Base-by-base conservation (phyloP, 2,113 vertebrate genomes). In the Apodemus speciosus region DNA sequence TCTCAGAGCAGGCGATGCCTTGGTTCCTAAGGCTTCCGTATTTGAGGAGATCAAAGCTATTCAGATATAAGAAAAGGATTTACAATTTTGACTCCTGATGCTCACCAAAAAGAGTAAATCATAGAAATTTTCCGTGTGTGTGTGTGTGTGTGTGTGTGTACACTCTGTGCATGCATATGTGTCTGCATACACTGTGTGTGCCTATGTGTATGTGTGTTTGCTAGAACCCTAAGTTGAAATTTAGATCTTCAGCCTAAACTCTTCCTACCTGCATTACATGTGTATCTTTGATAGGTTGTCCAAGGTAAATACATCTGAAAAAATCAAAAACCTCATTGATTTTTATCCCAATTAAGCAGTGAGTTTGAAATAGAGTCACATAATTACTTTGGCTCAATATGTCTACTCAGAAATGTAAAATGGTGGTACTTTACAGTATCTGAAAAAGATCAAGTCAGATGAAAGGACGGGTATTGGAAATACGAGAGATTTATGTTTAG, bases 361-460 rank as follows among this genome's bases (percentile, higher is more conserved):
- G 30, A 87, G n/a, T 71, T 62, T 86, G 38, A 92, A 89, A 13
- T 25, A 79, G 88, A 85, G 75, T 84, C 76, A 72, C 30, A 35
- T 64, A 66, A 64, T 86, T 73, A 80, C 40, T 84, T 68, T 60
- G 23, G n/a, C 53, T 94, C 71, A 60, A 10, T 58, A 2, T 66
- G 35, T 72, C 87, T 49, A 91, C n/a, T 49, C 38, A 62, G 71
- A 83, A 81, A 91, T 51, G 32, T 15, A 66, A 96, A 89, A 92
- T 23, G 27, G 64, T 15, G 2, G 73, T 13, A 35, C 51, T 66
- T 84, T 18, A 53, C 9, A 35, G 30, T 58, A 79, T 13, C 8
- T 16, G 66, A 20, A 66, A 80, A 80, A 25, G 76, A 91, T 80
- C 46, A 72, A 79, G 73, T 30, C 68, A 85, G 51, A 71, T n/a